phyloP scores from a whole-genome alignment of 2,797 vertebrate species.

The Diplodus sargus region DNA sequence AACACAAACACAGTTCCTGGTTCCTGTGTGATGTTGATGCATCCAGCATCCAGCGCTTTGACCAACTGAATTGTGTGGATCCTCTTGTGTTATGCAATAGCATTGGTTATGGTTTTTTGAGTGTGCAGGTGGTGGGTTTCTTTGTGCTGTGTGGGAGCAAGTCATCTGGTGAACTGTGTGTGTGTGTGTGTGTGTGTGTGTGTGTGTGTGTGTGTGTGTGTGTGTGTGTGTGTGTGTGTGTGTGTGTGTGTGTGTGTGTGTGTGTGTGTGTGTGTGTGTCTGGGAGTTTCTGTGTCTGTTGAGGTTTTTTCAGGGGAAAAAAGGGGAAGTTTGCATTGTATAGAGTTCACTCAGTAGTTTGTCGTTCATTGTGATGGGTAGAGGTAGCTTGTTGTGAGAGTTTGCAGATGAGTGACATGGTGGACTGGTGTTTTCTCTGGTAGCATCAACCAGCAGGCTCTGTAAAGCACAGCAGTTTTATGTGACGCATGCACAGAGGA shows the following conservation, averaged over 20 bases:
- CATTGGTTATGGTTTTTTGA: conserved; percentile 16
- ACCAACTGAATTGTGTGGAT: conserved; percentile 33
- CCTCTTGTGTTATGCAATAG: conserved; percentile 43
- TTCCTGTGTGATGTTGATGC: conserved; percentile 16
- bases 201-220: no score
- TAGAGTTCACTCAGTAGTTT: conserved; percentile 10
- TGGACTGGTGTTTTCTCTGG: conserved; percentile 14
- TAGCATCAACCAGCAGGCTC: conserved; percentile 5
- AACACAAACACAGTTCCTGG: conserved; percentile 12
- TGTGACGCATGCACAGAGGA: not conserved
- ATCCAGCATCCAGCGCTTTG: conserved; percentile 9
- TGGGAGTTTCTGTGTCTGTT: conserved; percentile 17
- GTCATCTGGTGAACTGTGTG: conserved; percentile 7
- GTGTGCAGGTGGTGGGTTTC: conserved; percentile 26
- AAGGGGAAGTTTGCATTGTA: conserved; percentile 11
- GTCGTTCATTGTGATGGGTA: not conserved
- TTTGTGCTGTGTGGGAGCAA: conserved; percentile 24
- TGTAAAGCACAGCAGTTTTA: conserved; percentile 18
- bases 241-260: not conserved
- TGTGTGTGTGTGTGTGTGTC: not conserved
- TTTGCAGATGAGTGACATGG: conserved; percentile 3
- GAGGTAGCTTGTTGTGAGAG: conserved; percentile 11
- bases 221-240: not conserved
- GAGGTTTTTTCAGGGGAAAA: conserved; percentile 8
- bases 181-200: no score